phyloP scores from a whole-genome alignment of 2,113 vertebrate genomes.

The Deroptyus accipitrinus region DNA sequence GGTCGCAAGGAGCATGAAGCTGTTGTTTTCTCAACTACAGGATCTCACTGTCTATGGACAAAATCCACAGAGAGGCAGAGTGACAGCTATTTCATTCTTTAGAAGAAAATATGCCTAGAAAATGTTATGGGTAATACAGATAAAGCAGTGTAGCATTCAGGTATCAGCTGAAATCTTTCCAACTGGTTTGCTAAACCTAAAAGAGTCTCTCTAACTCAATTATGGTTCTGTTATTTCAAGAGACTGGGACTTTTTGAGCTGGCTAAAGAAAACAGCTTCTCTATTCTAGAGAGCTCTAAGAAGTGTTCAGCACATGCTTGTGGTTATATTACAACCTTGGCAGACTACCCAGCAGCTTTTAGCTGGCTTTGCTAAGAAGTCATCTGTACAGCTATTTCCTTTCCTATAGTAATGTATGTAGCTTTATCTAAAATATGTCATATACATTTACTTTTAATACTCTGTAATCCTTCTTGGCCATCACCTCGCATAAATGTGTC shows the following conservation, averaged over 20 bases:
- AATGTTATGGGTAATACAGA: background rate
- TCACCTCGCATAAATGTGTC: conserved; percentile 23
- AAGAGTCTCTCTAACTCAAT: conserved; percentile 35
- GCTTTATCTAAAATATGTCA: conserved; percentile 34
- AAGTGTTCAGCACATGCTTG: conserved; percentile 44
- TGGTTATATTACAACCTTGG: conserved; percentile 45
- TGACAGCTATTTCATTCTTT: background rate
- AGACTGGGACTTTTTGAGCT: conserved; percentile 24
- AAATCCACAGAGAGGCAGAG: background rate
- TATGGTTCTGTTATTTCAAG: conserved; percentile 50
- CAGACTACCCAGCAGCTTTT: conserved; percentile 38
- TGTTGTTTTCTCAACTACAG: background rate
- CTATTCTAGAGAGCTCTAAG: conserved; percentile 41
- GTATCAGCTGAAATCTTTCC: conserved; percentile 5
- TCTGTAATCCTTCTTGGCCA: conserved; percentile 36
- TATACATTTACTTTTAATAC: conserved; percentile 33
- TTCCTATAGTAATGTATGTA: conserved; percentile 18
- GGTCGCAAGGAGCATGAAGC: background rate
- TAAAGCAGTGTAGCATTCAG: background rate
- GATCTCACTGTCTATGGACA: background rate
- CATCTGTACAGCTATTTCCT: conserved; percentile 47
- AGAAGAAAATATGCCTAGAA: background rate
- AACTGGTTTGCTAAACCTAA: background rate
- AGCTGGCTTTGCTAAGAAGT: conserved; percentile 37
- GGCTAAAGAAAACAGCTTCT: conserved; percentile 41